Percentiles rank a stretch among this genome's conserved stretches.
Evolutionary conservation across 2,888 invertebrate species (phyloP).

Genomic region (Atherix ibis): DNA sequence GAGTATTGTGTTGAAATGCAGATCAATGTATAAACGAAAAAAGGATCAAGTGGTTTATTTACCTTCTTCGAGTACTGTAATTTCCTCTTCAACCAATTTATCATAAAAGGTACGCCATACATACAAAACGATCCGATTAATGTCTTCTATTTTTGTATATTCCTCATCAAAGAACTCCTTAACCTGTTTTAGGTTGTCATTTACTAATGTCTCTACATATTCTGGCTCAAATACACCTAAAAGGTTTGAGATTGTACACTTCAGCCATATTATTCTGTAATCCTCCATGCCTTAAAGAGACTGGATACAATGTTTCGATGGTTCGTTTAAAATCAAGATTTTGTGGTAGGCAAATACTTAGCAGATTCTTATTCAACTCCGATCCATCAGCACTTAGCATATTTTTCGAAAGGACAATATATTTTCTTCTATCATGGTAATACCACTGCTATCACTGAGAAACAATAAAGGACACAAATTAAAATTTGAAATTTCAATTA

Average conservation of each 20-base stretch:
- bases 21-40: too few relatives aligned
- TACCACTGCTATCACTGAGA: too few relatives aligned
- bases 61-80: slow-evolving; percentile 58
- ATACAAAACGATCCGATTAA: slow-evolving; percentile 45
- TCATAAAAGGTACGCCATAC: slow-evolving; percentile 55
- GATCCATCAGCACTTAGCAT: too few relatives aligned
- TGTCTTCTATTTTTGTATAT: slow-evolving; percentile 31
- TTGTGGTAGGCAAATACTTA: too few relatives aligned
- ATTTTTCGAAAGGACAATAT: too few relatives aligned
- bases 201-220: slow-evolving; percentile 21
- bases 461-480: too few relatives aligned
- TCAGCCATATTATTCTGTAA: slow-evolving; percentile 52
- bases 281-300: slow-evolving; percentile 34
- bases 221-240: slow-evolving; percentile 27
- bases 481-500: too few relatives aligned
- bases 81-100: slow-evolving; percentile 57
- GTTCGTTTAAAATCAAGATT: too few relatives aligned
- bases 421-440: too few relatives aligned
- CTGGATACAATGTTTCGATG: too few relatives aligned
- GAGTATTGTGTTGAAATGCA: too few relatives aligned
- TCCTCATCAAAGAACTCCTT: slow-evolving; percentile 38
- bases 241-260: slow-evolving; percentile 37
- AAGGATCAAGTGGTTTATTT: slow-evolving; percentile 21
- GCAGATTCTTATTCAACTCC: too few relatives aligned
- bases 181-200: slow-evolving; percentile 38